Percentiles rank a stretch among this genome's conserved stretches.
Conservation (phyloP, 2,888 invertebrate species). For the Camptogramma bilineatum region DNA sequence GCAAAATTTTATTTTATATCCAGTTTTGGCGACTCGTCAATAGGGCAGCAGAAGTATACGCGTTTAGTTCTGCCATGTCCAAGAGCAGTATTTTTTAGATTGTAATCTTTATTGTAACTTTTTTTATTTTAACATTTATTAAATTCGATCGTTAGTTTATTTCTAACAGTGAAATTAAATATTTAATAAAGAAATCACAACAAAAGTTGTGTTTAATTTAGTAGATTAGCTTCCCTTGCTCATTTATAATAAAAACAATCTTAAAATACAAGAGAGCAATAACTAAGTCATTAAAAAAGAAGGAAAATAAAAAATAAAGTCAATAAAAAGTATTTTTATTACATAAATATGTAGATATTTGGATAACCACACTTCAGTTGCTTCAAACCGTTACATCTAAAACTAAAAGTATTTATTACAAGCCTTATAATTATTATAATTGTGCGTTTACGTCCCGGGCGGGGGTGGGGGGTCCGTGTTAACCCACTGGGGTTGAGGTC, state of each 20-base stretch:
- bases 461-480: slow-evolving; percentile 71
- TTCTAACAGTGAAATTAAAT: slow-evolving; percentile 85
- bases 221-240: slow-evolving; percentile 16
- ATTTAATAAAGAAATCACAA: slow-evolving; percentile 85
- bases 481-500: slow-evolving; percentile 65
- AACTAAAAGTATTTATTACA: slow-evolving; percentile 40
- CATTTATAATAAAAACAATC: not conserved
- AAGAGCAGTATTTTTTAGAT: slow-evolving; percentile 85
- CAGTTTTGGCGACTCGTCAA: slow-evolving; percentile 73
- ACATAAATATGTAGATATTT: slow-evolving; percentile 81
- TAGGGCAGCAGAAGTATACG: slow-evolving; percentile 76
- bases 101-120: slow-evolving; percentile 79
- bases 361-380: slow-evolving; percentile 81
- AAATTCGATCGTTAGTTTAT: slow-evolving; percentile 85
- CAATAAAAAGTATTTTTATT: slow-evolving; percentile 73
- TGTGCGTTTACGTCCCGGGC: slow-evolving; percentile 69
- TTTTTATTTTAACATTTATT: slow-evolving; percentile 80
- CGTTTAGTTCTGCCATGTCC: slow-evolving; percentile 79
- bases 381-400: slow-evolving; percentile 62
- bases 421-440: slow-evolving; percentile 45
- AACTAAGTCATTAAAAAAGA: too few species aligned
- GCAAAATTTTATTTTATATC: slow-evolving; percentile 78
- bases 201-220: slow-evolving; percentile 71
- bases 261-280: not conserved
- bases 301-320: slow-evolving; percentile 27